Percentiles rank a stretch among this genome's conserved stretches.
These are phyloP conservation scores for Limanda limanda DNA, from an alignment of 2,113 vertebrate genomes.

Conservation along the genomic window DNA sequence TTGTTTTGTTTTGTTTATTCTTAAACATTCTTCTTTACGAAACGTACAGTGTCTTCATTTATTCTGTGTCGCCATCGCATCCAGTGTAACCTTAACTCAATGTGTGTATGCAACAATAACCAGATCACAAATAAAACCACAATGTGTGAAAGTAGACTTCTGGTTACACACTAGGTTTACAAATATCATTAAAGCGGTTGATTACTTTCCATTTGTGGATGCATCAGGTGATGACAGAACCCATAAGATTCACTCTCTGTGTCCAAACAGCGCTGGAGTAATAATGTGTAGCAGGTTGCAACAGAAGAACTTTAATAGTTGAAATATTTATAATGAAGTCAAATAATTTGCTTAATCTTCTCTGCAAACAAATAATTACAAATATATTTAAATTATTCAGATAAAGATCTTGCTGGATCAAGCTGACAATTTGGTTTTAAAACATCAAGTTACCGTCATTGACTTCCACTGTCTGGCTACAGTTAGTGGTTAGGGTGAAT, in stretches of 20 bases:
- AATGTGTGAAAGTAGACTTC: not conserved
- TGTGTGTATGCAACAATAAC: not conserved
- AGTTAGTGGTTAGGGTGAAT: too few relatives aligned
- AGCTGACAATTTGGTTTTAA: too few relatives aligned
- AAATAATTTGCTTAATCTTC: too few relatives aligned
- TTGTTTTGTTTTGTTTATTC: constrained; percentile 8
- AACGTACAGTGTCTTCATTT: not conserved
- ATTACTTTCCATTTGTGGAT: not conserved
- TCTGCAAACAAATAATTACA: too few relatives aligned
- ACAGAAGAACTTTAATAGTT: too few relatives aligned
- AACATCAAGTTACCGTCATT: too few relatives aligned
- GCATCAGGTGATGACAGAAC: not conserved
- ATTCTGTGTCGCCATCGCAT: not conserved
- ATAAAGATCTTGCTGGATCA: too few relatives aligned
- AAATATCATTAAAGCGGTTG: not conserved
- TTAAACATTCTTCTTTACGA: not conserved
- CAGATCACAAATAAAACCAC: not conserved
- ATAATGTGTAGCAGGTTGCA: too few relatives aligned
- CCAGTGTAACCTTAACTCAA: not conserved
- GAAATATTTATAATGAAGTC: too few relatives aligned
- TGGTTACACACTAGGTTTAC: not conserved
- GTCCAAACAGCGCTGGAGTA: too few relatives aligned
- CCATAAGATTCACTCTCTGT: not conserved
- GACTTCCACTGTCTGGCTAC: too few relatives aligned
- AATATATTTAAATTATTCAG: too few relatives aligned